These are phyloP conservation scores for Nowickia ferox DNA, from an alignment of 2,888 invertebrate genomes.

Conservation along the genomic window DNA sequence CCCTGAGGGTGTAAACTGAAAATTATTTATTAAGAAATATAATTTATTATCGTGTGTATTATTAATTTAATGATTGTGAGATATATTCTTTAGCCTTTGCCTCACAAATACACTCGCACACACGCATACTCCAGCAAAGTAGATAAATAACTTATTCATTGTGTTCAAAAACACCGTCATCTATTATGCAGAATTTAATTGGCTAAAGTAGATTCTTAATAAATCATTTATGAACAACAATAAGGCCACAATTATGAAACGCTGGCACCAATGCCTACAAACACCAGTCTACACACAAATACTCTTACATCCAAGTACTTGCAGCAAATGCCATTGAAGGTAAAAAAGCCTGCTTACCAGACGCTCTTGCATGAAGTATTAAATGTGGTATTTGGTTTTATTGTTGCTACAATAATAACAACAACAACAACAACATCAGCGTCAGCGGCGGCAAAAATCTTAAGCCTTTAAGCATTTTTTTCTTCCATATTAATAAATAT, in stretches of 20 bases:
- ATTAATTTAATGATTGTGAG: slow-evolving; percentile 60
- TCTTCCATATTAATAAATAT: slow-evolving; percentile 47
- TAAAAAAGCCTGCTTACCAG: not conserved
- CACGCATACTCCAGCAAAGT: not conserved
- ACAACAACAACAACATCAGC: slow-evolving; percentile 21
- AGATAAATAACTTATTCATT: slow-evolving; percentile 26
- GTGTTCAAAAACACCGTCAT: slow-evolving; percentile 30
- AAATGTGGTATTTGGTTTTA: not conserved
- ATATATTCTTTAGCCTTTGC: slow-evolving; percentile 16
- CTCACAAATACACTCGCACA: not conserved
- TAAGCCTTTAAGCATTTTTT: slow-evolving; percentile 49
- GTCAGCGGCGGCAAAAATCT: slow-evolving; percentile 6
- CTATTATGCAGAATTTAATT: slow-evolving; percentile 68
- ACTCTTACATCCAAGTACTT: not conserved
- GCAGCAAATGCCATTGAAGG: not conserved
- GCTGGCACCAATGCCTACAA: slow-evolving; percentile 9
- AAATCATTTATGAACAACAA: slow-evolving; percentile 66
- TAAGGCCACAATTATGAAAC: slow-evolving; percentile 32
- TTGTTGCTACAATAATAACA: slow-evolving; percentile 19
- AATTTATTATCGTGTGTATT: slow-evolving; percentile 69
- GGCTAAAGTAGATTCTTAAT: slow-evolving; percentile 69
- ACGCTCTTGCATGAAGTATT: not conserved
- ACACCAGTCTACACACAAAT: not conserved
- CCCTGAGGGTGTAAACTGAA: slow-evolving; percentile 59
- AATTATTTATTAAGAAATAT: slow-evolving; percentile 69